phyloP scores from a whole-genome alignment of 2,113 vertebrate genomes.

The Pluvianellus socialis region DNA sequence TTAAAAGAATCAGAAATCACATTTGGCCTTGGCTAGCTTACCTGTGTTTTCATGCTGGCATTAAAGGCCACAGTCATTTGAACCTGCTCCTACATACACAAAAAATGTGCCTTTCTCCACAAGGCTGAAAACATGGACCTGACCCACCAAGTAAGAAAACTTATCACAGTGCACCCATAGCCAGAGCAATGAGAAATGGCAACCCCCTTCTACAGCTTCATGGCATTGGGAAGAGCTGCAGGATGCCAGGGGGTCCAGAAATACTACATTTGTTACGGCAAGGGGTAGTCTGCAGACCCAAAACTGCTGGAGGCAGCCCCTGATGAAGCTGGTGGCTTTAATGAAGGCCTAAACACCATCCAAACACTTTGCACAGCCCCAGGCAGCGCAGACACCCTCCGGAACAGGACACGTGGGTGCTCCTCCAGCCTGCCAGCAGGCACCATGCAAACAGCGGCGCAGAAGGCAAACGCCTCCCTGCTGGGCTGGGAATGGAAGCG shows the following conservation, averaged over 20 bases:
- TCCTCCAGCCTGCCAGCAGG: not conserved
- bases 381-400: not conserved
- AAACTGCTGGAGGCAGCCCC: not conserved
- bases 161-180: not conserved
- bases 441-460: not conserved
- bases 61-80: not conserved
- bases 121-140: not conserved
- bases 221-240: not conserved
- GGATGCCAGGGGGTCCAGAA: not conserved
- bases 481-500: not conserved
- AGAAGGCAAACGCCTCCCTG: not conserved
- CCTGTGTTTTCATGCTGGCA: not conserved
- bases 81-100: not conserved
- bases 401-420: accelerated
- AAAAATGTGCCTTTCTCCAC: not conserved
- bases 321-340: not conserved
- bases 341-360: not conserved
- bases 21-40: not conserved
- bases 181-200: not conserved
- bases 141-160: not conserved
- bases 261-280: not conserved
- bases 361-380: not conserved
- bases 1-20: not conserved
- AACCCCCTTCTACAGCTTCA: not conserved
- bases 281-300: not conserved